Conservation (phyloP, 37 sponge, comb jelly and placozoan species). For the Ianthella basta region DNA sequence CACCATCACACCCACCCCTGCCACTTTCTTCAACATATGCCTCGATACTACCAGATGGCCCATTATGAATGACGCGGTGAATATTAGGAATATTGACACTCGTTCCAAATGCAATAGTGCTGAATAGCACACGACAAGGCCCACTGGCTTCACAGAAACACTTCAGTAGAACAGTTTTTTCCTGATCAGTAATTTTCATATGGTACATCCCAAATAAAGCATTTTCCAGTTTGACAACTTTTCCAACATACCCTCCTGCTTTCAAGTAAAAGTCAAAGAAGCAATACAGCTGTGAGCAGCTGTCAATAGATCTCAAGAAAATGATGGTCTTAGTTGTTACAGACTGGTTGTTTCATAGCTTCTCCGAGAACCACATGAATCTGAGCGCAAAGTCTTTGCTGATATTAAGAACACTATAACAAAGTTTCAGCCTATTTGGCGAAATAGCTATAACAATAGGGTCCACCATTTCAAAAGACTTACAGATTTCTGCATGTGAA, state of each 20-base stretch:
- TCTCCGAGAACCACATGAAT: background rate
- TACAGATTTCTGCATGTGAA: background rate
- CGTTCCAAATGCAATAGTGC: slow-evolving; percentile 15
- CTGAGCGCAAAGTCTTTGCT: background rate
- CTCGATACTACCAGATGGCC: slow-evolving; percentile 2
- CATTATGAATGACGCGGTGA: background rate
- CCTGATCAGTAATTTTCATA: background rate
- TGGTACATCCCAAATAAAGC: background rate
- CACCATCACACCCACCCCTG: background rate
- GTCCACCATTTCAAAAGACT: background rate
- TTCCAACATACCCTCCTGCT: background rate
- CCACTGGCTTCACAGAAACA: background rate
- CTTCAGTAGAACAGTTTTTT: background rate
- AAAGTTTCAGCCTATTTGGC: background rate
- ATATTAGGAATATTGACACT: background rate
- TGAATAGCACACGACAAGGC: background rate
- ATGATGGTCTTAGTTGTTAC: background rate
- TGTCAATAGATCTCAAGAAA: background rate
- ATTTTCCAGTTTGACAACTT: background rate
- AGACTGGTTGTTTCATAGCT: too few relatives aligned
- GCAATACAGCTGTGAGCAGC: background rate
- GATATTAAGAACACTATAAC: background rate
- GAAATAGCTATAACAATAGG: background rate
- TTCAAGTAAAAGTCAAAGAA: background rate
- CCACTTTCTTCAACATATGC: slow-evolving; percentile 18